Percentiles rank a stretch among this genome's conserved stretches.
phyloP scores from a whole-genome alignment of 2,888 invertebrate species.

The Merodon equestris region DNA sequence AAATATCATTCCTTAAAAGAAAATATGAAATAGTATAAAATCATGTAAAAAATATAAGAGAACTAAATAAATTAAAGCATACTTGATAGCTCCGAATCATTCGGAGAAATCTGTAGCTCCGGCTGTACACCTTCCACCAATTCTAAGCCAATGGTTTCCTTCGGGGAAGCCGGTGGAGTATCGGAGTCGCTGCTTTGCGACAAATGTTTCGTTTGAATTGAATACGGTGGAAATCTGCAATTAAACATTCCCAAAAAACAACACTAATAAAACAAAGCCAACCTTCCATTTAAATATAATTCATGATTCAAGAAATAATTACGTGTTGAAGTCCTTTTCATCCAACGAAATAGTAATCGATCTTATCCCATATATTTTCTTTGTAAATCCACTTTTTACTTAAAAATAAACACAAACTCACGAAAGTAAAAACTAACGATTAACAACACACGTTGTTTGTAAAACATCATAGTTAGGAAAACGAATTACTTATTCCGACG shows the following conservation, averaged over 20 bases:
- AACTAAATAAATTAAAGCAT: constrained; percentile 34
- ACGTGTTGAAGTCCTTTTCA: constrained; percentile 67
- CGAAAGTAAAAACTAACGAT: neutral
- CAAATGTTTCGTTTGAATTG: constrained; percentile 23
- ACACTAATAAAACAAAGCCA: no score
- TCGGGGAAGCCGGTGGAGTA: constrained; percentile 69
- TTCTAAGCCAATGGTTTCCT: constrained; percentile 76
- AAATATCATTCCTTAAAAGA: constrained; percentile 67
- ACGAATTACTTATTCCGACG: no score
- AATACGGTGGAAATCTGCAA: constrained; percentile 31
- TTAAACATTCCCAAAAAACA: no score
- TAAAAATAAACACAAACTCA: constrained; percentile 46
- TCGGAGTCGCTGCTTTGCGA: constrained; percentile 69
- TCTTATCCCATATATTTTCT: constrained; percentile 25
- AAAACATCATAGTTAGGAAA: no score
- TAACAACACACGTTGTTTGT: no score
- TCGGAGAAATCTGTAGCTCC: constrained; percentile 80
- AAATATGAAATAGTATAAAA: neutral
- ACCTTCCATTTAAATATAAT: constrained; percentile 10
- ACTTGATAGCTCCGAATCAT: constrained; percentile 81
- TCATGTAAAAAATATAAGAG: neutral
- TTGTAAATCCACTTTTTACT: constrained; percentile 32
- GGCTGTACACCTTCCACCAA: constrained; percentile 80
- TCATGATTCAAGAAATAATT: constrained; percentile 59
- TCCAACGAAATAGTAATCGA: constrained; percentile 67